A percentile compares a stretch with the other conserved stretches of the same genome.
Evolutionary conservation across 2,797 vertebrate species (phyloP).

Genomic region (Hozukius guyotensis): DNA sequence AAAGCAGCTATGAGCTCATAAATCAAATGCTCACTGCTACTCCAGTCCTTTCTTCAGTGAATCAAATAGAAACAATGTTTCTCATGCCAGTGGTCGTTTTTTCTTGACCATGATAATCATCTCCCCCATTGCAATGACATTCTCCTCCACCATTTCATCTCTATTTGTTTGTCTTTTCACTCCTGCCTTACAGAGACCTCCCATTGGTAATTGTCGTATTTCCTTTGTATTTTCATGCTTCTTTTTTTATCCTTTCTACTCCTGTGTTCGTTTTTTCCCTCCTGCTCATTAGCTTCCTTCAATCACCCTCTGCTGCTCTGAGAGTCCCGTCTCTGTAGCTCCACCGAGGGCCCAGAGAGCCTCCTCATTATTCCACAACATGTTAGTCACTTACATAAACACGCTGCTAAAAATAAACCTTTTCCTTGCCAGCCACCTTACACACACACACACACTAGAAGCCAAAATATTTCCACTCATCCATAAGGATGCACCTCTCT

Average conservation of each 20-base stretch:
- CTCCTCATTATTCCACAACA: conserved; percentile 84
- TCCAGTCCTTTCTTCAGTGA: conserved; percentile 31
- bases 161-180: conserved; percentile 50
- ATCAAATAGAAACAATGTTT: conserved; percentile 45
- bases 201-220: conserved; percentile 51
- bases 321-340: conserved; percentile 71
- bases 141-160: conserved; percentile 55
- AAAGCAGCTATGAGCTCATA: conserved; percentile 77
- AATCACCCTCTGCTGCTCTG: conserved; percentile 71
- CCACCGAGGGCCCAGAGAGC: conserved; percentile 70
- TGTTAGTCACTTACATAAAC: conserved; percentile 83
- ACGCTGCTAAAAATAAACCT: conserved; percentile 79
- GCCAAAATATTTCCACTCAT: conserved; percentile 64
- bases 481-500: conserved; percentile 36
- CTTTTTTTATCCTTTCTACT: conserved; percentile 52
- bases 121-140: conserved; percentile 41
- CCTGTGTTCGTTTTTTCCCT: conserved; percentile 46
- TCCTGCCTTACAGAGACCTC: conserved; percentile 50
- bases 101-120: conserved; percentile 54
- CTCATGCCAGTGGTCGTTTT: conserved; percentile 32
- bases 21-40: conserved; percentile 65
- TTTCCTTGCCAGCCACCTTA: conserved; percentile 70
- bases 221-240: conserved; percentile 68
- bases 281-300: conserved; percentile 79
- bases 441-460: conserved; percentile 43